phyloP scores from a whole-genome alignment of 1,140 invertebrate species.

The Adoxophyes honmai region DNA sequence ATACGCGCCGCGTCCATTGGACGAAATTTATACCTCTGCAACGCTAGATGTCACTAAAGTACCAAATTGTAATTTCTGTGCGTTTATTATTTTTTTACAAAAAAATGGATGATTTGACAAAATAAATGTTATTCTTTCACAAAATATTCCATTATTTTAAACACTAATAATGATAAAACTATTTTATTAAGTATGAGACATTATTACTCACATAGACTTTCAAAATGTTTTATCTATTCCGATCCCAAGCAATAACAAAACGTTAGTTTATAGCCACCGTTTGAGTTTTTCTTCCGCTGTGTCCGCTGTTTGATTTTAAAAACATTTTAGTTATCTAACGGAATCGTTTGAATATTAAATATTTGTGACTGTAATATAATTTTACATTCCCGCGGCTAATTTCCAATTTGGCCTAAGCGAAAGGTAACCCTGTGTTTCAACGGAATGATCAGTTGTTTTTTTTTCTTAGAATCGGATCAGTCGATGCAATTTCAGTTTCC shows the following conservation, averaged over 20 bases:
- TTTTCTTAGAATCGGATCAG: slow-evolving; percentile 12
- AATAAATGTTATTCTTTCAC: too few relatives aligned
- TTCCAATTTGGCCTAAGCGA: background rate
- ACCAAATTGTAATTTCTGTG: too few relatives aligned
- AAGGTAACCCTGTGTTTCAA: background rate
- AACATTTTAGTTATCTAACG: slow-evolving; percentile 31
- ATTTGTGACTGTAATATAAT: background rate
- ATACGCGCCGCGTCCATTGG: too few relatives aligned
- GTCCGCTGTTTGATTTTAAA: slow-evolving; percentile 57
- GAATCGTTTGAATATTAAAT: slow-evolving; percentile 5
- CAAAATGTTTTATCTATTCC: background rate
- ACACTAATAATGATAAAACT: too few relatives aligned
- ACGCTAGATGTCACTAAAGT: too few relatives aligned
- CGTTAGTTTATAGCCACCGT: slow-evolving; percentile 41
- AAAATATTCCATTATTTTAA: too few relatives aligned
- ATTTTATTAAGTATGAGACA: too few relatives aligned
- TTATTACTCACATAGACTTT: background rate
- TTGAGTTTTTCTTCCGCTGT: slow-evolving; percentile 66
- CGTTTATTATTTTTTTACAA: too few relatives aligned
- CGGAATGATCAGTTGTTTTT: background rate
- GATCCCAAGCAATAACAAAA: slow-evolving; percentile 29
- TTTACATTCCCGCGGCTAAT: background rate
- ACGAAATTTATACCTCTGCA: too few relatives aligned
- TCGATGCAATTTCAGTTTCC: slow-evolving; percentile 1
- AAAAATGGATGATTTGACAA: too few relatives aligned